These are phyloP conservation scores for Orchesella flavescens DNA, from an alignment of 2,888 invertebrate genomes.

Conservation along the genomic window DNA sequence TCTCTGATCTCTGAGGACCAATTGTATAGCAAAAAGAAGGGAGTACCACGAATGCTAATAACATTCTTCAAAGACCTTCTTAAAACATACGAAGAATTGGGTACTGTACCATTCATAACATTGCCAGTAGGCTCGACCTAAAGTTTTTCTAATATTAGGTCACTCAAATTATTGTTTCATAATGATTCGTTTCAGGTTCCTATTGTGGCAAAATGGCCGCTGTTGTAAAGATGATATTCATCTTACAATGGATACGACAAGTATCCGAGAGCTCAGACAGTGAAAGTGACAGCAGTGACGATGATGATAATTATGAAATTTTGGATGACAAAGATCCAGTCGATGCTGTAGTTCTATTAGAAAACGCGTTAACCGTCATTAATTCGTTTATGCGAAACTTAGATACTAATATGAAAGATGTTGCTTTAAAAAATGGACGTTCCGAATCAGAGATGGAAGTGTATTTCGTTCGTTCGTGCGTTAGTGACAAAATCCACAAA, in stretches of 20 bases:
- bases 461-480: slow-evolving; percentile 25
- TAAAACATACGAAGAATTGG: slow-evolving; percentile 50
- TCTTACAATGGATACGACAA: slow-evolving; percentile 16
- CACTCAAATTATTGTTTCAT: slow-evolving; percentile 4
- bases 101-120: slow-evolving; percentile 29
- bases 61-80: slow-evolving; percentile 37
- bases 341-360: neutral
- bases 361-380: neutral
- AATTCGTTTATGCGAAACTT: neutral
- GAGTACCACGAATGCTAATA: slow-evolving; percentile 12
- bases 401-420: neutral
- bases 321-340: neutral
- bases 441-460: neutral
- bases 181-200: slow-evolving; percentile 44
- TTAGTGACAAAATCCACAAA: slow-evolving; percentile 79
- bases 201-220: slow-evolving; percentile 57
- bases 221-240: slow-evolving; percentile 51
- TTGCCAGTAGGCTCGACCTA: too few relatives aligned
- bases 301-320: neutral
- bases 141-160: slow-evolving; percentile 9
- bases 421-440: neutral
- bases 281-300: neutral
- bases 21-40: slow-evolving; percentile 41
- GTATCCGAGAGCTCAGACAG: too few relatives aligned
- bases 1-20: slow-evolving; percentile 20